These are phyloP conservation scores for Rallus crepitans DNA, from an alignment of 2,797 vertebrate species.

Conservation along the genomic window DNA sequence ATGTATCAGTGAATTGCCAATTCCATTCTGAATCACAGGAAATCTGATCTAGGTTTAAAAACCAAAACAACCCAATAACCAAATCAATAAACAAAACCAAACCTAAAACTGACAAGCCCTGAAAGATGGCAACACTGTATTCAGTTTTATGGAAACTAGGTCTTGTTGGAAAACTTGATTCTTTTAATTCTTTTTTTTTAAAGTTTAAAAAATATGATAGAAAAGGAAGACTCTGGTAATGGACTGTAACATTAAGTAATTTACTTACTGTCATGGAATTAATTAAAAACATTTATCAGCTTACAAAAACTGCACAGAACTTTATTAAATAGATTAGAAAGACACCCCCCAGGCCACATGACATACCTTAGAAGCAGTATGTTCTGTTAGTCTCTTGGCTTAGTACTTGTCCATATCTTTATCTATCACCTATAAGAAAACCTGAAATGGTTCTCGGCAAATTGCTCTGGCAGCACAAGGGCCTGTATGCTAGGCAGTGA, in stretches of 20 bases:
- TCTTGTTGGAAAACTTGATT: neutral
- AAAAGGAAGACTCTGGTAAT: neutral
- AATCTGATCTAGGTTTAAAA: neutral
- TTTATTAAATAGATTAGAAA: slow-evolving; percentile 8
- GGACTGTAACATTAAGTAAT: slow-evolving; percentile 26
- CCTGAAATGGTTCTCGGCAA: neutral
- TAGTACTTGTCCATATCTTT: neutral
- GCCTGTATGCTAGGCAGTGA: neutral
- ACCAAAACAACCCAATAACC: neutral
- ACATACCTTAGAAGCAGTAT: neutral
- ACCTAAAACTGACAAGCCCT: neutral
- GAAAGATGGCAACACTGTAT: neutral
- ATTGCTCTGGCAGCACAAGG: neutral
- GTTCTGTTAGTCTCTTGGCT: neutral
- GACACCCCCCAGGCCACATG: neutral
- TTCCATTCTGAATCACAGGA: neutral
- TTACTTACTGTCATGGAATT: neutral
- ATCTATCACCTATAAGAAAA: neutral
- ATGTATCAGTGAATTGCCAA: slow-evolving; percentile 21
- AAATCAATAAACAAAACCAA: too few species aligned
- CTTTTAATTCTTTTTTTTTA: neutral
- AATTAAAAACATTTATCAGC: slow-evolving; percentile 57
- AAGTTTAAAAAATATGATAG: neutral
- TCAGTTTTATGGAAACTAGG: neutral
- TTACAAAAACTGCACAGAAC: neutral